phyloP scores from a whole-genome alignment of 1,140 invertebrate genomes.

The Odontomachus brunneus region DNA sequence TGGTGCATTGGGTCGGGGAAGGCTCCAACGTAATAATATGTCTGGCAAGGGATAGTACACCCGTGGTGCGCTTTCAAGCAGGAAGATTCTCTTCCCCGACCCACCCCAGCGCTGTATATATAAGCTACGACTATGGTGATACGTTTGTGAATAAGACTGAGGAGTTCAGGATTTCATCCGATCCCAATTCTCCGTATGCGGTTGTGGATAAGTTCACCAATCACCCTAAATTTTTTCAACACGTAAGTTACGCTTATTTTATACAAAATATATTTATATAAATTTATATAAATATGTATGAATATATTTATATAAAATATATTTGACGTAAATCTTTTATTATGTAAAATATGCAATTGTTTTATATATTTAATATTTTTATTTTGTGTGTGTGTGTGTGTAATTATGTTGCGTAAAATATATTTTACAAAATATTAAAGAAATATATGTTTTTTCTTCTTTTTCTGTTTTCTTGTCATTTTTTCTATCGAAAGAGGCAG shows the following conservation, averaged over 20 bases:
- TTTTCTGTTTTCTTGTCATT: too few species aligned
- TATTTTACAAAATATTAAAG: not conserved
- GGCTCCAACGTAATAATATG: conserved; percentile 94
- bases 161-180: conserved; percentile 87
- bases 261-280: too few species aligned
- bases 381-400: too few species aligned
- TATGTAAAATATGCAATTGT: conserved; percentile 56
- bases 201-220: conserved; percentile 93
- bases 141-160: conserved; percentile 91
- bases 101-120: conserved; percentile 91
- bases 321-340: not conserved
- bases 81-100: conserved; percentile 80
- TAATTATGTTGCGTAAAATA: too few species aligned
- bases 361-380: conserved; percentile 72
- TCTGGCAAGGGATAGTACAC: conserved; percentile 90
- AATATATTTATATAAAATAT: too few species aligned
- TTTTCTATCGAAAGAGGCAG: not conserved
- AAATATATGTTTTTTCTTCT: too few species aligned
- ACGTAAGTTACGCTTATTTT: conserved; percentile 87
- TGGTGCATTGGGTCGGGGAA: conserved; percentile 96
- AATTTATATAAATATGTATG: too few species aligned
- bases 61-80: conserved; percentile 74
- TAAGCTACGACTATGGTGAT: conserved; percentile 94
- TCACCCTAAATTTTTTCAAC: conserved; percentile 90
- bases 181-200: conserved; percentile 87